Evolutionary conservation across 1,140 invertebrate species (phyloP).

Genomic region (Pemphigus obesinymphae): DNA sequence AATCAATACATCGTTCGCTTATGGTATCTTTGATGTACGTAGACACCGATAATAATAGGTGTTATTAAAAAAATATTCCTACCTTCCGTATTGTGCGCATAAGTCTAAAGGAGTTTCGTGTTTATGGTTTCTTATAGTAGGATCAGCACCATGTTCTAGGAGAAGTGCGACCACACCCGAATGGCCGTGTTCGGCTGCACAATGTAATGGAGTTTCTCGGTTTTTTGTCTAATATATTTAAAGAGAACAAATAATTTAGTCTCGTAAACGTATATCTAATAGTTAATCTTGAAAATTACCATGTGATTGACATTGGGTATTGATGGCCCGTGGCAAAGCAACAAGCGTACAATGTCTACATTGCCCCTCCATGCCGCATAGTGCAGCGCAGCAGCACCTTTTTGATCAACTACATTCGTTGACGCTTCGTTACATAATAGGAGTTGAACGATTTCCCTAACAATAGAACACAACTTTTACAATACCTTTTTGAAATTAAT

Average conservation of each 20-base stretch:
- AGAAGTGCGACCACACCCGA: slow-evolving; percentile 81
- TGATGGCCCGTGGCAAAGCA: slow-evolving; percentile 70
- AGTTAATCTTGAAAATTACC: neutral
- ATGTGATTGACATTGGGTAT: slow-evolving; percentile 70
- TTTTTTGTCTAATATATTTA: slow-evolving; percentile 71
- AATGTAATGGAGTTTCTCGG: slow-evolving; percentile 89
- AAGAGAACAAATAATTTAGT: neutral
- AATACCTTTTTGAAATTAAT: no score
- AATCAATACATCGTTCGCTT: no score
- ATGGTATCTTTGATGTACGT: no score
- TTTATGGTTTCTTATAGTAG: slow-evolving; percentile 78
- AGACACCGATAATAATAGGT: neutral
- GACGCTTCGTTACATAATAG: slow-evolving; percentile 84
- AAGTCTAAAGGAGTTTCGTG: slow-evolving; percentile 91
- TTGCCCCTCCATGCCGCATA: slow-evolving; percentile 86
- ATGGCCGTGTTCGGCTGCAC: slow-evolving; percentile 91
- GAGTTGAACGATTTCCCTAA: slow-evolving; percentile 80
- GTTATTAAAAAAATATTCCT: slow-evolving; percentile 26
- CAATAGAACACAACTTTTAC: slow-evolving; percentile 44
- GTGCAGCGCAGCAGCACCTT: slow-evolving; percentile 82
- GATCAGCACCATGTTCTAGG: slow-evolving; percentile 81
- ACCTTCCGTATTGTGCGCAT: slow-evolving; percentile 87
- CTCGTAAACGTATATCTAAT: no score
- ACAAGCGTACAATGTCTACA: slow-evolving; percentile 71
- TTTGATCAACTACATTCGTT: slow-evolving; percentile 75